phyloP scores from a whole-genome alignment of 2,888 invertebrate genomes.

The Thysanoteuthis rhombus region DNA sequence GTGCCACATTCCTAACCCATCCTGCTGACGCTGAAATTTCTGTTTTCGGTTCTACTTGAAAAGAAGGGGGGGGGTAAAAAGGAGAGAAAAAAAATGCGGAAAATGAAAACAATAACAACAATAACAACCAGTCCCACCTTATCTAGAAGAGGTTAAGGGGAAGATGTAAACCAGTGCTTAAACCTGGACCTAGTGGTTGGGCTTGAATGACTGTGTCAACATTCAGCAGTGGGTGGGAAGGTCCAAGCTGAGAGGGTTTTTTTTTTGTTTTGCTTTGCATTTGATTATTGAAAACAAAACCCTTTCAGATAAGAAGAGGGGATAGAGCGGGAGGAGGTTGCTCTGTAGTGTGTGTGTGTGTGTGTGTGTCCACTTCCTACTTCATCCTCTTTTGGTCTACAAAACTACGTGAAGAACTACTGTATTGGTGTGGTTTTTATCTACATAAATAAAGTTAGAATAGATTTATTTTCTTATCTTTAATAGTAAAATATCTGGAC shows the following conservation, averaged over 20 bases:
- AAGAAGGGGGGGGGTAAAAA: no score
- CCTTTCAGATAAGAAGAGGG: background rate
- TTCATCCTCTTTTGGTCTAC: background rate
- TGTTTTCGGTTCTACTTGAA: background rate
- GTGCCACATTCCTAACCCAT: background rate
- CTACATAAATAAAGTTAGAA: background rate
- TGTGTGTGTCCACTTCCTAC: background rate
- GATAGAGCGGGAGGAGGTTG: no score
- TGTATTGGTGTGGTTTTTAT: background rate
- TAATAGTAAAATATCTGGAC: no score
- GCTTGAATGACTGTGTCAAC: conserved; percentile 1
- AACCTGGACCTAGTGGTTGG: background rate
- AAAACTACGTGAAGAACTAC: background rate
- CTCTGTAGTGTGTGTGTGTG: no score
- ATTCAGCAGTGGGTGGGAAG: background rate
- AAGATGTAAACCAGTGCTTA: background rate
- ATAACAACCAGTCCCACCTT: background rate
- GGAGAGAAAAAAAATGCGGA: no score
- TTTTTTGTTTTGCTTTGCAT: background rate
- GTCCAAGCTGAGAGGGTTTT: background rate
- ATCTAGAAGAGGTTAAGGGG: background rate
- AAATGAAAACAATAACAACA: background rate
- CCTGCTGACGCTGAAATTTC: conserved; percentile 12
- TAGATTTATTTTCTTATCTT: no score
- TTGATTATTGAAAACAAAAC: background rate